Evolutionary conservation across 2,888 invertebrate genomes (phyloP).

Genomic region (Ypsolopha scabrella): DNA sequence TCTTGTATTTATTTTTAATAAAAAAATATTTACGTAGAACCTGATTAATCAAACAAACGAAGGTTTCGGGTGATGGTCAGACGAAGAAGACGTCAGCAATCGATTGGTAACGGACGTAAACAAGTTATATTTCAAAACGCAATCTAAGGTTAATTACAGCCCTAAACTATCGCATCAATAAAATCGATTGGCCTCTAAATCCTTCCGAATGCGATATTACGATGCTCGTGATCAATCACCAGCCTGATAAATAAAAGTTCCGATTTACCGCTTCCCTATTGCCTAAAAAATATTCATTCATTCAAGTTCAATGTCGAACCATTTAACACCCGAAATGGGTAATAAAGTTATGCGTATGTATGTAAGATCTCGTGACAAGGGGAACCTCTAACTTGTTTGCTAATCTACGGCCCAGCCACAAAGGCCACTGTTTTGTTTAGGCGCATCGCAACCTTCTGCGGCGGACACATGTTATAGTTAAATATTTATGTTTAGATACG

Average conservation of each 20-base stretch:
- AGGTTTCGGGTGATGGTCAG: too few relatives aligned
- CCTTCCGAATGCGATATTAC: neutral
- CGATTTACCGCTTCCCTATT: neutral
- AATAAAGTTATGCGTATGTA: neutral
- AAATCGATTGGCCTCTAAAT: too few relatives aligned
- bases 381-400: constrained; percentile 13
- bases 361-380: constrained; percentile 12
- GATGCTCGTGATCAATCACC: neutral
- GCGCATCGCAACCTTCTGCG: neutral
- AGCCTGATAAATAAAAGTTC: too few relatives aligned
- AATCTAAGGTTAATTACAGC: too few relatives aligned
- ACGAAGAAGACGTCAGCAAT: too few relatives aligned
- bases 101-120: too few relatives aligned
- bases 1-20: too few relatives aligned
- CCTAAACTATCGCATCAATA: too few relatives aligned
- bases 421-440: neutral
- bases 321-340: constrained; percentile 2
- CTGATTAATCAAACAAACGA: too few relatives aligned
- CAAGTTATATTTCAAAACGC: too few relatives aligned
- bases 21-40: too few relatives aligned
- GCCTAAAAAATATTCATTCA: neutral
- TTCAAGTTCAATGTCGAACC: constrained; percentile 16
- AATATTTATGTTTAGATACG: too few relatives aligned
- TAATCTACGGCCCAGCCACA: neutral
- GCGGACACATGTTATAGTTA: neutral